Conservation (phyloP, 1,140 invertebrate genomes). For the Campoletis sonorensis region DNA sequence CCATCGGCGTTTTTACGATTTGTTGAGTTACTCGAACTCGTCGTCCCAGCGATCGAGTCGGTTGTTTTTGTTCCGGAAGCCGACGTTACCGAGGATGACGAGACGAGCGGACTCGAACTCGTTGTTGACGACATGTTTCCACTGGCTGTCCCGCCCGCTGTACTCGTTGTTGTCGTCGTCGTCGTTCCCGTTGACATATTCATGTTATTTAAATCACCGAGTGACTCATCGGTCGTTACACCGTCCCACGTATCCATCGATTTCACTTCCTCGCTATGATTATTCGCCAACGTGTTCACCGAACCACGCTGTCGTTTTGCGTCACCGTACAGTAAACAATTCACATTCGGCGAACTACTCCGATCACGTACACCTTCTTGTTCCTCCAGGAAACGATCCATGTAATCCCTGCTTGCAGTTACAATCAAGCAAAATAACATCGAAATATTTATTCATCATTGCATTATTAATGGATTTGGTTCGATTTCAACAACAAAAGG, state of each 20-base stretch:
- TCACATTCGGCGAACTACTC: conserved; percentile 78
- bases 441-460: no score
- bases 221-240: conserved; percentile 52
- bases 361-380: conserved; percentile 79
- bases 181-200: conserved; percentile 53
- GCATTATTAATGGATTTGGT: no score
- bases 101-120: conserved; percentile 41
- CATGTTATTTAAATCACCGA: conserved; percentile 55
- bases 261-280: conserved; percentile 65
- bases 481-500: no score
- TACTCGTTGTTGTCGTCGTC: conserved; percentile 46
- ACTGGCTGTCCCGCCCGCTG: conserved; percentile 42
- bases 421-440: neutral
- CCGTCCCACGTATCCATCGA: conserved; percentile 68
- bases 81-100: conserved; percentile 39
- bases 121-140: conserved; percentile 50
- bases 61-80: conserved; percentile 57
- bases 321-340: conserved; percentile 81
- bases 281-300: conserved; percentile 63
- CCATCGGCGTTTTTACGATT: conserved; percentile 23
- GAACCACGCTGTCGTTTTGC: conserved; percentile 78
- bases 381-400: conserved; percentile 87
- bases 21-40: conserved; percentile 49
- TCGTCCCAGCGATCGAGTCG: conserved; percentile 40
- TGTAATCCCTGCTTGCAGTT: conserved; percentile 80